phyloP scores from a whole-genome alignment of 2,797 vertebrate genomes.

The Protonibea diacanthus region DNA sequence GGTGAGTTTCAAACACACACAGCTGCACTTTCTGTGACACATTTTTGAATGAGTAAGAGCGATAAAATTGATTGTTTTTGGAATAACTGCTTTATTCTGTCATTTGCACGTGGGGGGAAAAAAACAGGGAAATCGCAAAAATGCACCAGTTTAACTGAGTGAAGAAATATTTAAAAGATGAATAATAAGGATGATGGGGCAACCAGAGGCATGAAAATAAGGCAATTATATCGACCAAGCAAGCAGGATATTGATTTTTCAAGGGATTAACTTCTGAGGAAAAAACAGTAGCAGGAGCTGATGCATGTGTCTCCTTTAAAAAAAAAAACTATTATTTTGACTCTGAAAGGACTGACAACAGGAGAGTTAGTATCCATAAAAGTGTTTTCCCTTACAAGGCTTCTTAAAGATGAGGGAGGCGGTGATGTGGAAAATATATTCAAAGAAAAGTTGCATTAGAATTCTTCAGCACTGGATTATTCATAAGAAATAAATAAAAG shows the following conservation, averaged over 20 bases:
- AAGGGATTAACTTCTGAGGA: background rate
- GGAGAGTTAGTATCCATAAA: background rate
- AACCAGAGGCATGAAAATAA: background rate
- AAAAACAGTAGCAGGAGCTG: background rate
- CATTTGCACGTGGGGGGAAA: background rate
- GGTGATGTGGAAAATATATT: too few species aligned
- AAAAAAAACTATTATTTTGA: background rate
- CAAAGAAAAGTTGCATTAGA: background rate
- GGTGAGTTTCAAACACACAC: conserved; percentile 76
- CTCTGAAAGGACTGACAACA: background rate
- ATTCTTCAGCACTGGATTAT: background rate
- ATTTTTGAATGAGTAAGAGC: too few species aligned
- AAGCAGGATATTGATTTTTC: background rate
- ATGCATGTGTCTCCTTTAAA: too few species aligned
- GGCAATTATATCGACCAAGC: background rate
- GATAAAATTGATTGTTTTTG: too few species aligned
- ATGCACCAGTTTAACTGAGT: background rate
- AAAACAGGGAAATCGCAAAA: too few species aligned
- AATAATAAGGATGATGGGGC: background rate
- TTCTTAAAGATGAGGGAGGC: too few species aligned
- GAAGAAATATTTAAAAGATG: background rate
- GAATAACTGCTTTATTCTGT: background rate
- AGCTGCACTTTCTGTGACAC: background rate
- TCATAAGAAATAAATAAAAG: background rate
- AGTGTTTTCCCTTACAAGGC: too few species aligned